phyloP scores from a whole-genome alignment of 1,140 invertebrate genomes.

The Drosophila novamexicana region DNA sequence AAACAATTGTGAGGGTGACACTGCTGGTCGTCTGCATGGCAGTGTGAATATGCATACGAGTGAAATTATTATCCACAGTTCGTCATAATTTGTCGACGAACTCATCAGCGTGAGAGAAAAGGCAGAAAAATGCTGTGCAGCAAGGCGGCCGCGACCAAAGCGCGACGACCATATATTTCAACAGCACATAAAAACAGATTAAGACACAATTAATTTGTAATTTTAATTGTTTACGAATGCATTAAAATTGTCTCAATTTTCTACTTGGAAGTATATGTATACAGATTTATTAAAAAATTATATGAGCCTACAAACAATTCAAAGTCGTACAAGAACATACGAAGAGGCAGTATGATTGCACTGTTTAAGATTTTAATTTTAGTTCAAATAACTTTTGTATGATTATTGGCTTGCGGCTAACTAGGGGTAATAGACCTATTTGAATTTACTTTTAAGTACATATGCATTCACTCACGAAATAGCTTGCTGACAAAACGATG shows the following conservation, averaged over 20 bases:
- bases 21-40: constrained; percentile 31
- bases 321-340: constrained; percentile 27
- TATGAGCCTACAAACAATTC: constrained; percentile 18
- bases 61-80: constrained; percentile 55
- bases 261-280: neutral
- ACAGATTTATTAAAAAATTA: neutral
- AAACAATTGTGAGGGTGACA: constrained; percentile 47
- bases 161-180: constrained; percentile 30
- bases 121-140: neutral
- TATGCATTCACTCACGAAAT: neutral
- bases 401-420: neutral
- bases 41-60: constrained; percentile 1
- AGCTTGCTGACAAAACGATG: neutral
- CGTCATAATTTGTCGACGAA: constrained; percentile 67
- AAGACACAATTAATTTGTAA: constrained; percentile 46
- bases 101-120: constrained; percentile 5
- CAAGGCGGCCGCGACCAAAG: constrained; percentile 11
- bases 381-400: neutral
- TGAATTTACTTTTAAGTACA: no score
- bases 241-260: constrained; percentile 39
- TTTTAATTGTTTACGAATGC: constrained; percentile 55
- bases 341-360: neutral
- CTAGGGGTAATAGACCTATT: neutral
- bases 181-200: constrained; percentile 48
- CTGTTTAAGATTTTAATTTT: neutral